Evolutionary conservation across 1,140 invertebrate genomes (phyloP).

Genomic region (Ruditapes philippinarum): DNA sequence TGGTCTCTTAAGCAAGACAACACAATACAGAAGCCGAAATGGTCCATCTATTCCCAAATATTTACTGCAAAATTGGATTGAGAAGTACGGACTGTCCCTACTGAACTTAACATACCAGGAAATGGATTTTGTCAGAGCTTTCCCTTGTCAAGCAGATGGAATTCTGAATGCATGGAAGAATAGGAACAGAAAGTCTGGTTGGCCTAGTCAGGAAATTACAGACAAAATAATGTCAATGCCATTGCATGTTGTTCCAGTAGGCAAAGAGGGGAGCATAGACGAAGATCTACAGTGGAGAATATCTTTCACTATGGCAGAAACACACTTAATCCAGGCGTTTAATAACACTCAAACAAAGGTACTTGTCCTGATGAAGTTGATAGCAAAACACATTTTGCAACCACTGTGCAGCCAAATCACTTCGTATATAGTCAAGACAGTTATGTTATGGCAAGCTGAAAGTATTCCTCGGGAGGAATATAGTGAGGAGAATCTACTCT

Average conservation of each 20-base stretch:
- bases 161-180: neutral
- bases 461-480: neutral
- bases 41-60: neutral
- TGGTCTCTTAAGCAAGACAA: no score
- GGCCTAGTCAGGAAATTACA: neutral
- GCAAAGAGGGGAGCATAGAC: neutral
- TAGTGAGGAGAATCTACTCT: neutral
- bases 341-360: constrained; percentile 32
- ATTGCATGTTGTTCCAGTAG: neutral
- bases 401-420: neutral
- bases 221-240: neutral
- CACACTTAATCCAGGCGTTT: neutral
- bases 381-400: constrained; percentile 5
- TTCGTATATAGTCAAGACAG: constrained; percentile 39
- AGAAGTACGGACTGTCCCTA: no score
- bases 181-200: neutral
- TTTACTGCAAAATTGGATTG: no score
- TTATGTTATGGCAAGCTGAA: constrained; percentile 22
- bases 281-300: constrained; percentile 44
- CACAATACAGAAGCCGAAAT: neutral
- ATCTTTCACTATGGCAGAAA: neutral
- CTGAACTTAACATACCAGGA: no score
- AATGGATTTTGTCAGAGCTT: constrained; percentile 25
- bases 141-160: neutral
- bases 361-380: neutral